Conservation (phyloP, 2,797 vertebrate genomes). For the Falco columbarius region DNA sequence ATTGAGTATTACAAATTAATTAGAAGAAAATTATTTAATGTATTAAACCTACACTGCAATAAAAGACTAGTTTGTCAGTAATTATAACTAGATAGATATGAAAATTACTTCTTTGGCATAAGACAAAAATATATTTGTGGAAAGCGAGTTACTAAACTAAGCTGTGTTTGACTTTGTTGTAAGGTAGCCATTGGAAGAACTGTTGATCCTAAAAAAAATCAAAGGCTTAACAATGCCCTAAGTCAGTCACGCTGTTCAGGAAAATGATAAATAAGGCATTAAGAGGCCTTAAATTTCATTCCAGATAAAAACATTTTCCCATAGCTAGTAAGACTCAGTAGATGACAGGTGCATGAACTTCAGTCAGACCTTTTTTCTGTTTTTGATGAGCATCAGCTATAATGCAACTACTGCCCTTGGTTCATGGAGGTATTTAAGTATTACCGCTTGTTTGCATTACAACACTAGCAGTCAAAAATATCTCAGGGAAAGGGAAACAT, state of each 20-base stretch:
- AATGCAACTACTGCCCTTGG: not conserved
- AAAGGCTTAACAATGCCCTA: conserved; percentile 43
- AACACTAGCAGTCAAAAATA: conserved; percentile 47
- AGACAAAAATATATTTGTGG: not conserved
- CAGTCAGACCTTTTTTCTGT: not conserved
- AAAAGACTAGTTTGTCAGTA: not conserved
- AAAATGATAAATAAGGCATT: conserved; percentile 16
- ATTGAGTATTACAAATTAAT: not conserved
- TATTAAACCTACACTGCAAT: not conserved
- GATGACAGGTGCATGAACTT: not conserved
- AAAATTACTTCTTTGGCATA: not conserved
- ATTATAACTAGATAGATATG: not conserved
- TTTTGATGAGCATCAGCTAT: not conserved
- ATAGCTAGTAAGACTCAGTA: not conserved
- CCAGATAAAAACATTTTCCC: not conserved
- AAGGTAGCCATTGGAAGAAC: conserved; percentile 28
- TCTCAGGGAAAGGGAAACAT: conserved; percentile 16
- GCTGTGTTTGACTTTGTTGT: not conserved
- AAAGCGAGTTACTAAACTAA: not conserved
- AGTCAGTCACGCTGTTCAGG: conserved; percentile 31
- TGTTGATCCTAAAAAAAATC: conserved; percentile 3
- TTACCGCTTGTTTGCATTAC: conserved; percentile 36
- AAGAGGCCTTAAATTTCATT: not conserved
- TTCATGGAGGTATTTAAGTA: conserved; percentile 23
- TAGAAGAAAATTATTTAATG: not conserved